Conservation (phyloP, 2,888 invertebrate genomes). For the Tanypteryx hageni region DNA sequence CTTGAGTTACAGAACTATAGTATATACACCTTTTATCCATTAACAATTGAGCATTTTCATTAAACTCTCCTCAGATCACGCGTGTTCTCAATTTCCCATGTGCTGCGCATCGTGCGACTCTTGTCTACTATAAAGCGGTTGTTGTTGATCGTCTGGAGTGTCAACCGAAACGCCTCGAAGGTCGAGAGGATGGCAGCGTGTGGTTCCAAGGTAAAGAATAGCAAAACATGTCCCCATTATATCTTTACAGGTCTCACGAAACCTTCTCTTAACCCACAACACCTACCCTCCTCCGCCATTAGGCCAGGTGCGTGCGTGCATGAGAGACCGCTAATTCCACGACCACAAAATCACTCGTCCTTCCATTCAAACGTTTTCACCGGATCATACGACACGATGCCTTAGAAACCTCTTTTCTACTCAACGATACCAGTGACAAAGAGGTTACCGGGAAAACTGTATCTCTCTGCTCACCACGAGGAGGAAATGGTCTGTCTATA, state of each 20-base stretch:
- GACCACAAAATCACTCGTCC: neutral
- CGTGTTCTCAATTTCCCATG: too few species aligned
- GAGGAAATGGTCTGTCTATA: neutral
- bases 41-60: too few species aligned
- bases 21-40: too few species aligned
- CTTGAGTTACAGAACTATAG: too few species aligned
- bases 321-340: constrained; percentile 27
- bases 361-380: neutral
- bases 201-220: neutral
- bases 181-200: neutral
- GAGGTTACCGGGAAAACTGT: neutral
- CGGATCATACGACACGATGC: neutral
- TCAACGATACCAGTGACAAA: constrained; percentile 2
- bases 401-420: neutral
- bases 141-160: neutral
- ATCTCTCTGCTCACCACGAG: neutral
- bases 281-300: constrained; percentile 22
- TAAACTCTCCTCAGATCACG: too few species aligned
- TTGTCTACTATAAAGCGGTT: neutral
- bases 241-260: neutral
- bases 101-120: neutral
- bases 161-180: neutral
- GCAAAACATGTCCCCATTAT: constrained; percentile 32
- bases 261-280: neutral
- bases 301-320: constrained; percentile 26